These are phyloP conservation scores for Trichopoda pennipes DNA, from an alignment of 2,888 invertebrate species.

Conservation along the genomic window DNA sequence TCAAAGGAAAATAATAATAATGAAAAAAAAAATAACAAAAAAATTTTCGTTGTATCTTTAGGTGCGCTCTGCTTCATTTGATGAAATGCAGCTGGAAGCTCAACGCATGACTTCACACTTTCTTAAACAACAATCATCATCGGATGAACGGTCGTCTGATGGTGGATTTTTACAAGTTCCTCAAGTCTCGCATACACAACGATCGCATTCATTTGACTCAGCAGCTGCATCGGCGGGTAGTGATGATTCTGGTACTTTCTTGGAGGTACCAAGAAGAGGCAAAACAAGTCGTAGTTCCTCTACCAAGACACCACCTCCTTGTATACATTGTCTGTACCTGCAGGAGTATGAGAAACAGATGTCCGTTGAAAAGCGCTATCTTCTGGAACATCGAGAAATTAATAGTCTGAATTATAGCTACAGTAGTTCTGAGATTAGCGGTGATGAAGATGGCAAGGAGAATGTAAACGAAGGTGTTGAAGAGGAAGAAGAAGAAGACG, in stretches of 20 bases:
- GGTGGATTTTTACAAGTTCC: constrained; percentile 85
- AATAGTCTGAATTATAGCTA: constrained; percentile 82
- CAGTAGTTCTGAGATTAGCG: constrained; percentile 81
- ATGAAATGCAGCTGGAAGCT: constrained; percentile 91
- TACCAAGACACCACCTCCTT: constrained; percentile 85
- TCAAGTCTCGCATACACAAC: constrained; percentile 84
- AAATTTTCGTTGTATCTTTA: constrained; percentile 70
- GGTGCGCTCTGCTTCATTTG: constrained; percentile 94
- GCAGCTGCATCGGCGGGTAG: constrained; percentile 85
- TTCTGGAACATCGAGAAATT: constrained; percentile 78
- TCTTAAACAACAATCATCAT: constrained; percentile 77
- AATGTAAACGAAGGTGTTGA: constrained; percentile 56
- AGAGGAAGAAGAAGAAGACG: constrained; percentile 73
- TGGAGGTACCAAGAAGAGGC: constrained; percentile 84
- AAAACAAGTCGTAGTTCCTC: constrained; percentile 85
- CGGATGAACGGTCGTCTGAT: constrained; percentile 79
- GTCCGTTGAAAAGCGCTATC: constrained; percentile 79
- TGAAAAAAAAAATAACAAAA: background rate
- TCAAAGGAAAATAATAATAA: background rate
- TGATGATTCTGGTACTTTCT: constrained; percentile 83
- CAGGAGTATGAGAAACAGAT: constrained; percentile 86
- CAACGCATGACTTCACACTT: constrained; percentile 82
- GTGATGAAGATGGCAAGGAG: constrained; percentile 72
- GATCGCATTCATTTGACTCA: constrained; percentile 90
- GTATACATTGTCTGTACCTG: constrained; percentile 89